A percentile compares a stretch with the other conserved stretches of the same genome.
phyloP scores from a whole-genome alignment of 2,888 invertebrate species.

The Eucriotettix oculatus region DNA sequence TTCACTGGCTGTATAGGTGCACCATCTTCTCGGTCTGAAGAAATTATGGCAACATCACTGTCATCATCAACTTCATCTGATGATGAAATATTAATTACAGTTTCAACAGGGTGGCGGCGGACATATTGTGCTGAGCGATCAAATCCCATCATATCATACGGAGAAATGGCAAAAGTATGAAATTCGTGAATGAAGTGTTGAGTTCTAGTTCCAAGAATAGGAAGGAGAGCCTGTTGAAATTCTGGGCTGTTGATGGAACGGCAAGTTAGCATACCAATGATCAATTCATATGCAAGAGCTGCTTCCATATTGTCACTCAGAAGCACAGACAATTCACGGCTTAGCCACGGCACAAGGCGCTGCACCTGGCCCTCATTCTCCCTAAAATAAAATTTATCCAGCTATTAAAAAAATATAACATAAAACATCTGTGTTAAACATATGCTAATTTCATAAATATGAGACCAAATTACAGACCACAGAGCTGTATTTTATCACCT shows the following conservation, averaged over 20 bases:
- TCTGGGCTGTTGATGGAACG: constrained; percentile 48
- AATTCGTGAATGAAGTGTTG: constrained; percentile 84
- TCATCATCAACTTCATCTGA: constrained; percentile 1
- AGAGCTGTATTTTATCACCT: too few species aligned
- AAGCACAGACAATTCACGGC: constrained; percentile 66
- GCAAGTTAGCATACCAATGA: constrained; percentile 48
- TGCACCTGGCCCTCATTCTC: constrained; percentile 64
- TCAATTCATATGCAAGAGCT: constrained; percentile 47
- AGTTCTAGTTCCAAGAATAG: constrained; percentile 33
- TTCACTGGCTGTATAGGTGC: neutral
- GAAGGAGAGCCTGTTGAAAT: constrained; percentile 50
- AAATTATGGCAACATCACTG: constrained; percentile 3
- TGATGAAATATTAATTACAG: neutral
- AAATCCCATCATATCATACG: constrained; percentile 64
- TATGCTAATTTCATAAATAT: too few species aligned
- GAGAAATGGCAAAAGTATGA: constrained; percentile 69
- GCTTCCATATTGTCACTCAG: constrained; percentile 46
- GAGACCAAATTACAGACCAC: too few species aligned
- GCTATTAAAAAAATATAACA: constrained; percentile 5
- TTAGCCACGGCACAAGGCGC: constrained; percentile 75
- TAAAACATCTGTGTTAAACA: too few species aligned
- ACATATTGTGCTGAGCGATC: constrained; percentile 7
- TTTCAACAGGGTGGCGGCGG: neutral
- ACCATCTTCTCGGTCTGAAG: neutral
- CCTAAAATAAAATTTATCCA: constrained; percentile 28